Evolutionary conservation across 2,797 vertebrate species (phyloP), one percentile per base, ranked within the genome.

Genomic region (Clarias pachynema): DNA sequence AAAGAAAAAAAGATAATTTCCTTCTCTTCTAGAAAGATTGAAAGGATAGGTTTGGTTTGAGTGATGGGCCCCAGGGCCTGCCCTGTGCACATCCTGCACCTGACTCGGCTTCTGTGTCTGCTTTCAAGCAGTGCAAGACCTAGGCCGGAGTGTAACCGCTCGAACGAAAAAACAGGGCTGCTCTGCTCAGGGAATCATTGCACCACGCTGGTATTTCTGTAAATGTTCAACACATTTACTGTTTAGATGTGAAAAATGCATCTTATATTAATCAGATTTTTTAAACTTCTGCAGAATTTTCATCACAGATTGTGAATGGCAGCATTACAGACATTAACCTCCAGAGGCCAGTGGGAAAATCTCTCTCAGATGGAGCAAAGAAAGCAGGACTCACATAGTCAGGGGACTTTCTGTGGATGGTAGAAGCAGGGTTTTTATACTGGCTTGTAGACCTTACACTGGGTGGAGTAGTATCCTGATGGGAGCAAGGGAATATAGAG

Each of bases 41-140:
- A 31, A 66, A 18, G 74, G 37, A 85, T 81, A 14, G 68, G 40
- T 75, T 75, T 68, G 20, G 15, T 75, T 29, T 77, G 72, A 68
- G 62, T 82, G 80, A 62, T 29, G 75, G 81, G 63, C 81, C 56
- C 73, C 20, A 40, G 53, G 80, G 80, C 49, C 49, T 24, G 24
- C 79, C 63, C 49, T 68, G 31, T 57, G 62, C 26, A 73, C 40
- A 29, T 49, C 37, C 77, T 63, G 77, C 77, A 81, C 29, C 57
- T 74, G 40, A 37, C 57, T 49, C 26, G 9, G 62, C n/a, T 31
- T 72, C 75, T 85, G 4, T n/a, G 20, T 40, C 53, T 0, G 22
- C 75, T 78, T 60, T 60, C 26, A 60, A 10, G 4, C 60, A 18
- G 20, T 56, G 20, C 16, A 49, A 44, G 31, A 53, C 20, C 16